Evolutionary conservation across 2,888 invertebrate genomes (phyloP).

Genomic region (Dexiosoma caninum): DNA sequence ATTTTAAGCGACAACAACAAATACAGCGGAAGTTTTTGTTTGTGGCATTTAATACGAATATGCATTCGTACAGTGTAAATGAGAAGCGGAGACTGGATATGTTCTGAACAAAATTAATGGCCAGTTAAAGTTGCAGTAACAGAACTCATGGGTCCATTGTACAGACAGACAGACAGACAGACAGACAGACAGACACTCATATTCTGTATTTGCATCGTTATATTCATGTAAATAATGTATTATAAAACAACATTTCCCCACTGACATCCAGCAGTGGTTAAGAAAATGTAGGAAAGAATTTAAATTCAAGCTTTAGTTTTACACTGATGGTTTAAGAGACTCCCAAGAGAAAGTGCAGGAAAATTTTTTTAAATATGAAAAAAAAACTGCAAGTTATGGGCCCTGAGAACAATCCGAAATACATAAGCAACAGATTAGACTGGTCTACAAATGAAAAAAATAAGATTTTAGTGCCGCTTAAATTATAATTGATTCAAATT

Average conservation of each 20-base stretch:
- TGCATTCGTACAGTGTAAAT: not conserved
- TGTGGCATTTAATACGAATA: slow-evolving; percentile 20
- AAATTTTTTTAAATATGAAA: too few species aligned
- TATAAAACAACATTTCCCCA: slow-evolving; percentile 32
- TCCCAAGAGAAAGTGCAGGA: not conserved
- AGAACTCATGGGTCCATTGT: too few species aligned
- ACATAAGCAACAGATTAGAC: too few species aligned
- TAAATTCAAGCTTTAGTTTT: not conserved
- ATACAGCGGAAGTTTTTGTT: slow-evolving; percentile 54
- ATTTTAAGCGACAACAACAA: slow-evolving; percentile 33
- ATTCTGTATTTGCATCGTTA: not conserved
- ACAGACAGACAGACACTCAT: too few species aligned
- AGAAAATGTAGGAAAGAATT: not conserved
- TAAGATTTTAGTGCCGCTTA: too few species aligned
- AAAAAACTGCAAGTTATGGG: too few species aligned
- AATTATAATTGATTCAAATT: too few species aligned
- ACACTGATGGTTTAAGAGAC: not conserved
- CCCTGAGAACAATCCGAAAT: too few species aligned
- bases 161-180: too few species aligned
- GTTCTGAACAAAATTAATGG: slow-evolving; percentile 23
- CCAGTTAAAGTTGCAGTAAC: slow-evolving; percentile 2
- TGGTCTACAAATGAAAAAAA: too few species aligned
- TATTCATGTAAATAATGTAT: slow-evolving; percentile 31
- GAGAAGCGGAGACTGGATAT: slow-evolving; percentile 9
- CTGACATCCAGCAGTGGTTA: not conserved